phyloP scores from a whole-genome alignment of 2,888 invertebrate genomes.

The Alloplasta piceator region DNA sequence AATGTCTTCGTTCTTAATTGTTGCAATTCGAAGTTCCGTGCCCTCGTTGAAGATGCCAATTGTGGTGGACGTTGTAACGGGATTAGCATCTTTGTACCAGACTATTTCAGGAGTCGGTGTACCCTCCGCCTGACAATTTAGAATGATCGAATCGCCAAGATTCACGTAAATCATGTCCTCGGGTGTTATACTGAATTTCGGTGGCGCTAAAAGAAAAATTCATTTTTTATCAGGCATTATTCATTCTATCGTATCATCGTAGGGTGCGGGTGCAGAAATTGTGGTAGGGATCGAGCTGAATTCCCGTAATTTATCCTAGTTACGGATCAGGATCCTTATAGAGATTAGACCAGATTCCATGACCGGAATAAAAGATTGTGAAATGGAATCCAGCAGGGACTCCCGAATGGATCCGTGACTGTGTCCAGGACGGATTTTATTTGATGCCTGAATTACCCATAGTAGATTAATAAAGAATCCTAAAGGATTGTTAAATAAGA shows the following conservation, averaged over 20 bases:
- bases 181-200: constrained; percentile 97
- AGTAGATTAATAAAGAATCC: too few species aligned
- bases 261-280: too few species aligned
- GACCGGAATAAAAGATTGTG: too few species aligned
- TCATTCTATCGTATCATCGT: background rate
- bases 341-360: too few species aligned
- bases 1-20: constrained; percentile 96
- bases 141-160: constrained; percentile 97
- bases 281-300: too few species aligned
- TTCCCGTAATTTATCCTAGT: too few species aligned
- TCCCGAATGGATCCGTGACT: too few species aligned
- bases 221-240: constrained; percentile 23
- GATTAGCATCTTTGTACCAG: constrained; percentile 98
- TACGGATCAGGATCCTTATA: too few species aligned
- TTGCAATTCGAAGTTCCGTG: constrained; percentile 96
- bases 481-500: too few species aligned
- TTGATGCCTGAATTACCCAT: too few species aligned
- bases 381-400: too few species aligned
- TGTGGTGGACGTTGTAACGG: constrained; percentile 94
- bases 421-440: too few species aligned
- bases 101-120: constrained; percentile 97
- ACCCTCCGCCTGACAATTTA: constrained; percentile 98
- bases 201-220: constrained; percentile 88
- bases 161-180: constrained; percentile 98
- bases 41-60: constrained; percentile 97